A percentile compares a stretch with the other conserved stretches of the same genome.
phyloP scores from a whole-genome alignment of 2,797 vertebrate species.

The Serranus cabrilla region DNA sequence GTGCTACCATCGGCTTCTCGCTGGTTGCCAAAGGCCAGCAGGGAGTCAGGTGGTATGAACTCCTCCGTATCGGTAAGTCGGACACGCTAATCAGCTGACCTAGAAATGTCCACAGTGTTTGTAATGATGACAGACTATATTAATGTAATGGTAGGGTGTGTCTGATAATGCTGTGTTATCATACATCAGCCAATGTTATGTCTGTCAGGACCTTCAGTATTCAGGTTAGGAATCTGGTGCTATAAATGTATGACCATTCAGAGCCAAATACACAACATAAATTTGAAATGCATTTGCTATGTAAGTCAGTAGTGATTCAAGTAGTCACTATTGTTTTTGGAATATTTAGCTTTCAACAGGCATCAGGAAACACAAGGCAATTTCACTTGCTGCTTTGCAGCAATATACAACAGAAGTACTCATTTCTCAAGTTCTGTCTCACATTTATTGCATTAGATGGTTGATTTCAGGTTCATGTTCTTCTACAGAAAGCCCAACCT shows the following conservation, averaged over 20 bases:
- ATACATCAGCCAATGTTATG: neutral
- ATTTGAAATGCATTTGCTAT: neutral
- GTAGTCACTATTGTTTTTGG: neutral
- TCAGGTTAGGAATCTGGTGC: neutral
- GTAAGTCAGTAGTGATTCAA: neutral
- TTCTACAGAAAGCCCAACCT: neutral
- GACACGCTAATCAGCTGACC: constrained; percentile 16
- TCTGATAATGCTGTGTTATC: neutral
- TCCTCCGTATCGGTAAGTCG: constrained; percentile 93
- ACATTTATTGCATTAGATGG: constrained; percentile 14
- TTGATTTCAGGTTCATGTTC: neutral
- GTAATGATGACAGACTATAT: neutral
- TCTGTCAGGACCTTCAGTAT: neutral
- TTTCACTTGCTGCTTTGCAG: neutral
- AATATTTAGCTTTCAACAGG: neutral
- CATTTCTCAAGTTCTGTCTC: constrained; percentile 12
- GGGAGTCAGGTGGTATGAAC: constrained; percentile 93
- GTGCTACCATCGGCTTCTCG: constrained; percentile 96
- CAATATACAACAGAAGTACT: neutral
- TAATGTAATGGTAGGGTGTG: neutral
- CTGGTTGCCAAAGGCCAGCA: constrained; percentile 92
- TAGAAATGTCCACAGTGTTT: neutral
- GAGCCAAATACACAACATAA: neutral
- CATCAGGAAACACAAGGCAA: neutral
- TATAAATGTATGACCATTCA: neutral